A percentile compares a stretch with the other conserved stretches of the same genome.
phyloP scores from a whole-genome alignment of 2,113 vertebrate genomes.

The Clinocottus analis region DNA sequence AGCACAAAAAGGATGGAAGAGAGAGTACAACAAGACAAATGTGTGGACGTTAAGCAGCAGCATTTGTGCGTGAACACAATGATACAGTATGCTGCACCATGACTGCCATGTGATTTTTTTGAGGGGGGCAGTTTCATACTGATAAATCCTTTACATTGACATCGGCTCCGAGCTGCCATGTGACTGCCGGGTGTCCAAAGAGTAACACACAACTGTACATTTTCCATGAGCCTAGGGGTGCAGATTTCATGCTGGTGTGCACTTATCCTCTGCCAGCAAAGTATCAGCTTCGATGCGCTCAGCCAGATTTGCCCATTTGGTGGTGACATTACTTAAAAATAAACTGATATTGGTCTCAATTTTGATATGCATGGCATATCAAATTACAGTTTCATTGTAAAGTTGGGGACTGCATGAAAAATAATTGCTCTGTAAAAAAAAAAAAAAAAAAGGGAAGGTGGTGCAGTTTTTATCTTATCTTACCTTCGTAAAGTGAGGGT shows the following conservation, averaged over 20 bases:
- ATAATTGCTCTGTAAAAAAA: neutral
- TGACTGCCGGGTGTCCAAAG: slow-evolving; percentile 53
- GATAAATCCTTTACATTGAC: slow-evolving; percentile 47
- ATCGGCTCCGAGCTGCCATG: slow-evolving; percentile 33
- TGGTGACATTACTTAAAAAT: slow-evolving; percentile 19
- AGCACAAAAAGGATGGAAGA: slow-evolving; percentile 51
- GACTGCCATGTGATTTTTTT: slow-evolving; percentile 46
- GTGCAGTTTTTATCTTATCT: neutral
- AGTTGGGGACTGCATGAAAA: neutral
- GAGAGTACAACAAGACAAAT: slow-evolving; percentile 12
- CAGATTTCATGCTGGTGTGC: slow-evolving; percentile 39
- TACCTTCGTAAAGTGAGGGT: neutral
- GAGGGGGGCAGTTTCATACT: slow-evolving; percentile 28
- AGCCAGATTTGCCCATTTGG: slow-evolving; percentile 12
- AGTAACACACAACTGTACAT: slow-evolving; percentile 51
- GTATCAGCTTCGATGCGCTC: slow-evolving; percentile 31
- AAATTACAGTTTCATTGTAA: slow-evolving; percentile 1
- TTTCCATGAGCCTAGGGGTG: slow-evolving; percentile 36
- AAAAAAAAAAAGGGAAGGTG: neutral
- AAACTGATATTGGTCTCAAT: slow-evolving; percentile 9
- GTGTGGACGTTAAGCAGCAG: slow-evolving; percentile 14
- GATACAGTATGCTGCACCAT: slow-evolving; percentile 13
- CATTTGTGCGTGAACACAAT: slow-evolving; percentile 19
- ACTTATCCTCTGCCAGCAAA: slow-evolving; percentile 38
- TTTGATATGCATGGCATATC: neutral